Base-by-base conservation (phyloP, 1,140 invertebrate species). In the Penaeus japonicus region DNA sequence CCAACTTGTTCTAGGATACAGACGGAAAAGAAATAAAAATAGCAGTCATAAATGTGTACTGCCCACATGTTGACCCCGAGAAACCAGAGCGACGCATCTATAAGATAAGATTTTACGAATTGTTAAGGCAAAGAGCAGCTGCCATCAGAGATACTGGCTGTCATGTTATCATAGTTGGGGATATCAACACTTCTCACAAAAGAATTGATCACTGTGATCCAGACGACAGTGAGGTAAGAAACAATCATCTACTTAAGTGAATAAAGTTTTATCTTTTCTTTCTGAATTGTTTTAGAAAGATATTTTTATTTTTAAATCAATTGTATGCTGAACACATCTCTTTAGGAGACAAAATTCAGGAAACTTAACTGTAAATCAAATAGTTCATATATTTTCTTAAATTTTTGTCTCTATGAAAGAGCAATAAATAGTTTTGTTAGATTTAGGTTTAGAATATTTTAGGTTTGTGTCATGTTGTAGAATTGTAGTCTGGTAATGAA, bases 11-110 rank as follows among this genome's bases (percentile, higher is more conserved):
- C 7, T 57, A 89, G 84, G 80, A 30, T 62, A 80, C 53, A 17
- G 32, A 53, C 32, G 81, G 87, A 53, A 83, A 27, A 53, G 62
- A 32, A n/a, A 53, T 10, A 47, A 32, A n/a, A 47, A n/a, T 94
- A 77, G 92, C 92, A 15, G 89, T 94, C 10, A 93, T 94, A 85
- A 95, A 95, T 91, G 92, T 95, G 17, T 95, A 95, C 90, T 94
- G 94, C 90, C 94, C 94, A 7, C 88, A 93, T 80, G 92, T 92
- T 39, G 93, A 93, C 84, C 91, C 92, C 53, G 93, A 94, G 4
- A 92, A 92, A 65, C 91, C 92, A 27, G 94, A 94, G 79, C 90
- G 93, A 70, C 90, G 92, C 53, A 53, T 90, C 4, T 94, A 92
- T 90, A 94, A 95, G 91, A 89, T 94, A n/a, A 90, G 91, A 20